phyloP scores from a whole-genome alignment of 2,797 vertebrate genomes.

The Sparus aurata region DNA sequence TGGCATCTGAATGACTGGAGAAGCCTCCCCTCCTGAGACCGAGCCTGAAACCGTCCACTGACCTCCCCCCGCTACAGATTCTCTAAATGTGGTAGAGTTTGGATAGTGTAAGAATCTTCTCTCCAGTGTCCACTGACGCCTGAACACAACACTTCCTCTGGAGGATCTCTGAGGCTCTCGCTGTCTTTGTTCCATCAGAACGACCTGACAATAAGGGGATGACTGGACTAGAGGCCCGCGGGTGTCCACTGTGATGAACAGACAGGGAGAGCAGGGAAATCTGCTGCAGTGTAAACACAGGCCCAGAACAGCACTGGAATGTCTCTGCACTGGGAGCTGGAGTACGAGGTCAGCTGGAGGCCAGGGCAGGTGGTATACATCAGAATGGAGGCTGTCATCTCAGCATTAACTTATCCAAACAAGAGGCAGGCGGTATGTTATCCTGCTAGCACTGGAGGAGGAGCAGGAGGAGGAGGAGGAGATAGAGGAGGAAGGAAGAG shows the following conservation, averaged over 20 bases:
- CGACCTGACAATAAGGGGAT: not conserved
- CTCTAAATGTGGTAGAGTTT: conserved; percentile 9
- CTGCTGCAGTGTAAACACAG: conserved; percentile 85
- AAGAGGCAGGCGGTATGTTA: conserved; percentile 79
- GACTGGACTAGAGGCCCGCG: conserved; percentile 31
- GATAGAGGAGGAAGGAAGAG: conserved; percentile 58
- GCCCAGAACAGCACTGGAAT: conserved; percentile 87
- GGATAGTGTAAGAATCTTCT: conserved; percentile 22
- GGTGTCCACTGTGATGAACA: conserved; percentile 55
- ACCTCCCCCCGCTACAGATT: not conserved
- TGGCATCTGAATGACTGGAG: conserved; percentile 65
- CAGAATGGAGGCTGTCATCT: conserved; percentile 86
- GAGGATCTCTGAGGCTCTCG: not conserved
- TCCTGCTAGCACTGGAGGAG: conserved; percentile 58
- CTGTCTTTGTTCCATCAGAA: conserved; percentile 2
- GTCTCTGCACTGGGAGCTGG: conserved; percentile 85
- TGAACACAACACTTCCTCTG: not conserved
- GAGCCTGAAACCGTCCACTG: conserved; percentile 19
- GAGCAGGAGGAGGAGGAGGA: conserved; percentile 54
- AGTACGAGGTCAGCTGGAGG: conserved; percentile 84
- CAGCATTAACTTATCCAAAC: conserved; percentile 88
- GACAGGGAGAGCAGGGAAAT: conserved; percentile 70
- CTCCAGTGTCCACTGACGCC: not conserved
- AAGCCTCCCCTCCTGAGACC: conserved; percentile 43
- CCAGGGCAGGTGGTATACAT: conserved; percentile 90